Percentiles rank a stretch among this genome's conserved stretches.
These are phyloP conservation scores for Ormyrus nitidulus DNA, from an alignment of 2,888 invertebrate species.

Conservation along the genomic window DNA sequence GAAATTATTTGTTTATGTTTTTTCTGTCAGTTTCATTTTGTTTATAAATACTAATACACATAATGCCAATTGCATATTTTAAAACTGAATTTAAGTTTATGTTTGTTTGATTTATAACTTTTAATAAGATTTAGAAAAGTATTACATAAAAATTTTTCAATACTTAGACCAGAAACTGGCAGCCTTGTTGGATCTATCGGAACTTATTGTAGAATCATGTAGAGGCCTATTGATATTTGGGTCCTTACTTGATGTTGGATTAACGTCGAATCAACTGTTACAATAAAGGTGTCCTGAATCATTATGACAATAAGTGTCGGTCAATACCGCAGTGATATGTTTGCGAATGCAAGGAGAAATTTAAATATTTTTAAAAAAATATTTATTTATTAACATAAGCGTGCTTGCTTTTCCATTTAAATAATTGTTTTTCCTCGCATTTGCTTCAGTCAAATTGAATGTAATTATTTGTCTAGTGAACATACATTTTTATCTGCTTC, in stretches of 20 bases:
- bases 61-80: too few species aligned
- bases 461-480: slow-evolving; percentile 3
- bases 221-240: slow-evolving; percentile 27
- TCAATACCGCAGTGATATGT: slow-evolving; percentile 10
- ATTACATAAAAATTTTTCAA: slow-evolving; percentile 47
- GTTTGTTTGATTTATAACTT: neutral
- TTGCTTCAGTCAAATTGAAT: slow-evolving; percentile 9
- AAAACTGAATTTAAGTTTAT: too few species aligned
- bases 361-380: neutral
- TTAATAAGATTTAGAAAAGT: slow-evolving; percentile 23
- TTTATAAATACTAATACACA: too few species aligned
- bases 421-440: neutral
- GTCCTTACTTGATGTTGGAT: slow-evolving; percentile 26
- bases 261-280: slow-evolving; percentile 27
- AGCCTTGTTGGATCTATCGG: slow-evolving; percentile 45
- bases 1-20: neutral
- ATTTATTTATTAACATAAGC: too few species aligned
- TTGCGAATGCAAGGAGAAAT: slow-evolving; percentile 17
- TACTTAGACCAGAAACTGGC: slow-evolving; percentile 44
- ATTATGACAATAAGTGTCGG: neutral
- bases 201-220: slow-evolving; percentile 54
- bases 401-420: neutral
- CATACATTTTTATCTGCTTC: neutral
- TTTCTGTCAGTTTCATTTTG: neutral
- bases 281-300: slow-evolving; percentile 24